Evolutionary conservation across 2,797 vertebrate genomes (phyloP).

Genomic region (Myotis findleyi): DNA sequence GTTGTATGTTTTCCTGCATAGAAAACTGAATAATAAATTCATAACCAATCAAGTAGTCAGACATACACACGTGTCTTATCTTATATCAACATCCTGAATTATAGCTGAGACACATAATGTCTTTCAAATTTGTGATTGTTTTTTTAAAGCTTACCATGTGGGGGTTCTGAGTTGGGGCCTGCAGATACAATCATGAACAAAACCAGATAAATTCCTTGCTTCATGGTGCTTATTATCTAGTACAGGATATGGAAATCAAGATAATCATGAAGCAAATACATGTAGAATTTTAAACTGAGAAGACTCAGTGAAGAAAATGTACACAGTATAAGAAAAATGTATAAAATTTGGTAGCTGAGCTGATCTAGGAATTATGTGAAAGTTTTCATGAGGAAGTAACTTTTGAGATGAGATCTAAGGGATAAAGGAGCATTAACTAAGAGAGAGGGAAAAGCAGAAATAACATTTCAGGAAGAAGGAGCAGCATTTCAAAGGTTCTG

Average conservation of each 20-base stretch:
- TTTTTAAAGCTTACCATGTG: not conserved
- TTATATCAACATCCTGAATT: conserved; percentile 33
- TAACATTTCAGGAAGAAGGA: not conserved
- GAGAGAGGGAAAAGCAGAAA: not conserved
- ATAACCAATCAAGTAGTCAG: conserved; percentile 54
- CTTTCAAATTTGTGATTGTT: conserved; percentile 4
- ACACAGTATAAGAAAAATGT: not conserved
- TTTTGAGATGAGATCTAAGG: not conserved
- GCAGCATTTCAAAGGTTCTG: not conserved
- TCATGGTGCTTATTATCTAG: not conserved
- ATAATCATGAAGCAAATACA: not conserved
- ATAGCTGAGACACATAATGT: not conserved
- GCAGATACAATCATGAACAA: not conserved
- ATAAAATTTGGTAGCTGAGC: not conserved
- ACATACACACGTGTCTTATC: conserved; percentile 44
- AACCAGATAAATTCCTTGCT: not conserved
- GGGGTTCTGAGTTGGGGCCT: not conserved
- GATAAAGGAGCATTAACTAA: not conserved
- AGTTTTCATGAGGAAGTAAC: not conserved
- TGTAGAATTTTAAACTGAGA: not conserved
- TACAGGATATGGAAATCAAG: not conserved
- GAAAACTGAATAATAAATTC: conserved; percentile 54
- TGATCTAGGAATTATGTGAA: not conserved
- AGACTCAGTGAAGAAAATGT: not conserved
- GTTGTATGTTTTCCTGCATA: conserved; percentile 51